Conservation (phyloP, 2,113 vertebrate genomes). For the Salvator merianae region DNA sequence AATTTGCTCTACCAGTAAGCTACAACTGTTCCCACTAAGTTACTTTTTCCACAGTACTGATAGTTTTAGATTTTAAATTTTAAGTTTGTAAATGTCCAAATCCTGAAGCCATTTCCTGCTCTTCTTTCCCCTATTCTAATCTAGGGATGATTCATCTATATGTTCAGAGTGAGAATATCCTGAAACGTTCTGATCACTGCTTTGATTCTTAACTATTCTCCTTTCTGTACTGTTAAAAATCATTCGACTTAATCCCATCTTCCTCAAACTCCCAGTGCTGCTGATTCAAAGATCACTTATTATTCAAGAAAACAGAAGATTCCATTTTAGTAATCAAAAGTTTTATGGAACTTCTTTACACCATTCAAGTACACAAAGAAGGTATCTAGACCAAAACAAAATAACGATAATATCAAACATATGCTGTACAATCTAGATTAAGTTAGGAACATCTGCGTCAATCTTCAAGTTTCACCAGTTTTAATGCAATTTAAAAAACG, state of each 20-base stretch:
- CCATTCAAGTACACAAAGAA: neutral
- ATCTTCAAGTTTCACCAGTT: neutral
- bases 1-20: no score
- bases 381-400: neutral
- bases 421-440: neutral
- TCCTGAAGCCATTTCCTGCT: no score
- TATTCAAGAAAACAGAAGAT: neutral
- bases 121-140: no score
- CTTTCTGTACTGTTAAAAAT: no score
- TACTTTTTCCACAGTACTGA: neutral
- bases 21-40: no score
- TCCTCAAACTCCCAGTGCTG: neutral
- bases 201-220: no score
- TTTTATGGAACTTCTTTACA: neutral
- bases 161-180: no score
- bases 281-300: constrained; percentile 5
- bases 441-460: neutral
- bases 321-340: neutral
- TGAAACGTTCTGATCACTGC: no score
- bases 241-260: no score
- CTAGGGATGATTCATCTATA: no score
- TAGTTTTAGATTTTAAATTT: no score
- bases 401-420: neutral
- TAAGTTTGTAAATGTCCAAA: no score
- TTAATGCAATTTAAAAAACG: neutral